These are phyloP conservation scores for Gouania willdenowi DNA, from an alignment of 2,797 vertebrate species.

Conservation along the genomic window DNA sequence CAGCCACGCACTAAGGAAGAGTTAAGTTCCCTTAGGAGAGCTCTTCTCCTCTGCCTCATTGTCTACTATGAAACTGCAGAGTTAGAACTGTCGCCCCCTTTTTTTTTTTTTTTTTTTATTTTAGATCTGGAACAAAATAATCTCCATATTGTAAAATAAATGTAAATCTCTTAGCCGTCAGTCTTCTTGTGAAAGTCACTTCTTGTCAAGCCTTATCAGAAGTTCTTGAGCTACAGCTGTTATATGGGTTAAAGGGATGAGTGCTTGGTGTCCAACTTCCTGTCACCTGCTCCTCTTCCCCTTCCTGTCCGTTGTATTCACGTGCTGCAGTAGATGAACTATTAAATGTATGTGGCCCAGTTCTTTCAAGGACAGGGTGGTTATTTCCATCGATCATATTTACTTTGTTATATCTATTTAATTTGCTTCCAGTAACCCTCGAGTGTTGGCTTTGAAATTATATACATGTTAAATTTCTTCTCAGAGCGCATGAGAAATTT, in stretches of 20 bases:
- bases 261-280: constrained; percentile 8
- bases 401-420: neutral
- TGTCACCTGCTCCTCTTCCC: constrained; percentile 4
- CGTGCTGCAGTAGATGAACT: neutral
- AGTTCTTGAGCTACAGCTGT: too few species aligned
- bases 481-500: neutral
- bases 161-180: too few species aligned
- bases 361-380: constrained; percentile 37
- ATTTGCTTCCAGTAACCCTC: neutral
- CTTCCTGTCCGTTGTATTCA: constrained; percentile 17
- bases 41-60: too few species aligned
- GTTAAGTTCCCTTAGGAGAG: too few species aligned
- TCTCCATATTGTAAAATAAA: too few species aligned
- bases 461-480: neutral
- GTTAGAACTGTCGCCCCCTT: too few species aligned
- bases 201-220: constrained; percentile 13
- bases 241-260: neutral
- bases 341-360: constrained; percentile 8
- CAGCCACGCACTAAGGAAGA: too few species aligned
- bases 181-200: neutral
- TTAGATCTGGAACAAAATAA: too few species aligned
- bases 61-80: too few species aligned
- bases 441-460: neutral
- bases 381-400: constrained; percentile 4
- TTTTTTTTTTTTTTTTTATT: too few species aligned